Percentiles rank a stretch among this genome's conserved stretches.
phyloP scores from a whole-genome alignment of 2,113 vertebrate genomes.

The Paraplagusia blochii region DNA sequence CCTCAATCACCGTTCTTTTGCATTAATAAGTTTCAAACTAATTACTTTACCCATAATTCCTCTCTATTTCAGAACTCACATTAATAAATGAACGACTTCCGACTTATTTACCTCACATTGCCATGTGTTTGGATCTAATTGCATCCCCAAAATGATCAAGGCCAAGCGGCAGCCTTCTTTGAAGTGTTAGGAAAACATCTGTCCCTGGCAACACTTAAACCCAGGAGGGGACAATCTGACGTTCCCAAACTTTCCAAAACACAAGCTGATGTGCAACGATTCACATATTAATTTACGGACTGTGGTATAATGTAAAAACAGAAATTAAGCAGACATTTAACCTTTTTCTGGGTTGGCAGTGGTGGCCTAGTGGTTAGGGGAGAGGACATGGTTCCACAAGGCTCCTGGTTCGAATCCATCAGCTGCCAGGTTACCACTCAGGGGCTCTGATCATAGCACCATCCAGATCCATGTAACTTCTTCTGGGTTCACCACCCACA shows the following conservation, averaged over 20 bases:
- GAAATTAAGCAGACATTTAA: too few species aligned
- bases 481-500: too few species aligned
- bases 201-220: conserved; percentile 59
- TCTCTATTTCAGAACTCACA: background rate
- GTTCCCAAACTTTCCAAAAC: background rate
- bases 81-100: background rate
- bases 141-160: conserved; percentile 68
- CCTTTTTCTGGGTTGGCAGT: too few species aligned
- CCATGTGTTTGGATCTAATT: conserved; percentile 66
- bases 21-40: background rate
- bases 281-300: background rate
- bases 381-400: too few species aligned
- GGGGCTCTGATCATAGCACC: too few species aligned
- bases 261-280: background rate
- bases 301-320: background rate
- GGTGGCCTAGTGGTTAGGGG: too few species aligned
- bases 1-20: too few species aligned
- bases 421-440: too few species aligned
- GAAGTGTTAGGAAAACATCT: conserved; percentile 72
- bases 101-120: conserved; percentile 25
- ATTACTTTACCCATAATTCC: background rate
- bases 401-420: too few species aligned
- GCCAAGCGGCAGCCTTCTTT: conserved; percentile 66
- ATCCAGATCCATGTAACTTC: too few species aligned
- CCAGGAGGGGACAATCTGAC: conserved; percentile 49